A percentile compares a stretch with the other conserved stretches of the same genome.
Evolutionary conservation across 1,140 invertebrate species (phyloP).

Genomic region (Drosophila truncata): DNA sequence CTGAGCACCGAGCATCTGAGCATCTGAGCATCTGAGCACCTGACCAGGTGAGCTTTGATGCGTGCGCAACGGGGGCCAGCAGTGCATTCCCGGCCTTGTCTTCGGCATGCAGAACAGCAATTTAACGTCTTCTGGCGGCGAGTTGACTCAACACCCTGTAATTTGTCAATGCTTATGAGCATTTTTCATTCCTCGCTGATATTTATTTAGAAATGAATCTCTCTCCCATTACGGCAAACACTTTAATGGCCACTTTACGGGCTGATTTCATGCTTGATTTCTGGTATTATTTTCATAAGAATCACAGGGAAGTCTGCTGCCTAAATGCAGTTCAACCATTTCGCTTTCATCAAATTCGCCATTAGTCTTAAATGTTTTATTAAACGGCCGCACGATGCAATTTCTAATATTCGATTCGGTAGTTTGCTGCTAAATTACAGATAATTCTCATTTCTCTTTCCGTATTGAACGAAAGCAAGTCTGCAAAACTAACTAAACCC

Average conservation of each 20-base stretch:
- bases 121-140: constrained; percentile 47
- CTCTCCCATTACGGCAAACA: constrained; percentile 36
- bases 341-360: constrained; percentile 32
- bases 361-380: constrained; percentile 12
- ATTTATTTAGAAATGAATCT: constrained; percentile 47
- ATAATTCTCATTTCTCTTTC: constrained; percentile 37
- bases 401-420: constrained; percentile 11
- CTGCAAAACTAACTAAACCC: not conserved
- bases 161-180: constrained; percentile 52
- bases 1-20: not conserved
- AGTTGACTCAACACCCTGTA: constrained; percentile 42
- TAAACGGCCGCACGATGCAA: constrained; percentile 18
- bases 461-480: constrained; percentile 4
- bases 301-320: constrained; percentile 15
- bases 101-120: constrained; percentile 55
- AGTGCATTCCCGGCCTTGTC: constrained; percentile 1
- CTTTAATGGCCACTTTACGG: constrained; percentile 39
- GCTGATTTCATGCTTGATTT: constrained; percentile 21
- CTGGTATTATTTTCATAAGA: constrained; percentile 25
- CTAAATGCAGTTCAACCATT: constrained; percentile 14
- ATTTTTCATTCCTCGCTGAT: constrained; percentile 33
- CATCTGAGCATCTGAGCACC: not conserved
- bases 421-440: constrained; percentile 13
- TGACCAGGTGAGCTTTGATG: constrained; percentile 45
- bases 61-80: constrained; percentile 26